Evolutionary conservation across 1,140 invertebrate genomes (phyloP).

Genomic region (Drosophila tropicalis): DNA sequence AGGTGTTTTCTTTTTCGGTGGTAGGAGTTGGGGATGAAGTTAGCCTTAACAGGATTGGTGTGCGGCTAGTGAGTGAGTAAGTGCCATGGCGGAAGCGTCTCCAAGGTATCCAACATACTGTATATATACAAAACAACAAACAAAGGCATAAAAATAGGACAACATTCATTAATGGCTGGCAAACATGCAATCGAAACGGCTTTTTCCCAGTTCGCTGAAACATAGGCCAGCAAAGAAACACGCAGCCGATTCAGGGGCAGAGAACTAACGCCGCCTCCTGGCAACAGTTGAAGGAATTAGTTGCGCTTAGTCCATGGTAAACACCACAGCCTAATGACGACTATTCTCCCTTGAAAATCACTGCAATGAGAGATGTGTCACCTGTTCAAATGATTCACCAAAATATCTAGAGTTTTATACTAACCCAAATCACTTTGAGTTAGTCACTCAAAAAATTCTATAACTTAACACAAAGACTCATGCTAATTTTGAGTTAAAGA

Average conservation of each 20-base stretch:
- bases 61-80: neutral
- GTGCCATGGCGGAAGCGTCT: constrained; percentile 20
- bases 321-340: neutral
- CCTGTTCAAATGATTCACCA: too few relatives aligned
- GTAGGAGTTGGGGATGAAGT: neutral
- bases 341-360: neutral
- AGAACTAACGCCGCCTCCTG: constrained; percentile 8
- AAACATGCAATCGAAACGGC: constrained; percentile 42
- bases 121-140: neutral
- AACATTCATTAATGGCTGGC: constrained; percentile 41
- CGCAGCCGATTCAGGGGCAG: neutral
- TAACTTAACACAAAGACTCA: too few relatives aligned
- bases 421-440: too few relatives aligned
- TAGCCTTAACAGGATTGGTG: neutral
- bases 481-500: too few relatives aligned
- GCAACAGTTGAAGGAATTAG: constrained; percentile 45
- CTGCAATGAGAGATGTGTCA: neutral
- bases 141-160: constrained; percentile 23
- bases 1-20: neutral
- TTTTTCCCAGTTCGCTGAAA: constrained; percentile 40
- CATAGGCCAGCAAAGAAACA: neutral
- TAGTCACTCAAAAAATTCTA: too few relatives aligned
- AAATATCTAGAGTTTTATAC: too few relatives aligned
- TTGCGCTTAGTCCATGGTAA: neutral
- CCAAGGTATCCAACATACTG: constrained; percentile 11